These are phyloP conservation scores for Charaxes varanes DNA, from an alignment of 1,140 invertebrate species.

Conservation along the genomic window DNA sequence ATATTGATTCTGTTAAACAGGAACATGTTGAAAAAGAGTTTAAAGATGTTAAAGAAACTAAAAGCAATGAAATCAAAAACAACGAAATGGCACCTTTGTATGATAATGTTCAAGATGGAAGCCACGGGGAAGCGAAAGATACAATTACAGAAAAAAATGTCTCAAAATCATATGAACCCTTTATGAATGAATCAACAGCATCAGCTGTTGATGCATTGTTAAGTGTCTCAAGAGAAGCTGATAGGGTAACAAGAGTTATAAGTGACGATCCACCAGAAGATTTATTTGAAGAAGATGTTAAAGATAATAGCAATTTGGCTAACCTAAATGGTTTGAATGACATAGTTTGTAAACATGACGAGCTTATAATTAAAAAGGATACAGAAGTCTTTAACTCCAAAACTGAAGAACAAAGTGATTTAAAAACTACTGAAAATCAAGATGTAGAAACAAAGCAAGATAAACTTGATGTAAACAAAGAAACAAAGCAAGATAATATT, in stretches of 20 bases:
- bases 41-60: not conserved
- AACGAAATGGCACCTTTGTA: constrained; percentile 2
- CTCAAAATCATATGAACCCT: constrained; percentile 27
- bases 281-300: constrained; percentile 64
- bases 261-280: constrained; percentile 63
- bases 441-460: not conserved
- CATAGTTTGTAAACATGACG: constrained; percentile 5
- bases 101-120: not conserved
- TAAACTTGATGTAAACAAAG: not conserved
- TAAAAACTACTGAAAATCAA: not conserved
- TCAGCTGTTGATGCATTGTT: constrained; percentile 61
- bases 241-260: constrained; percentile 59
- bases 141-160: constrained; percentile 6
- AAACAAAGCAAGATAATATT: not conserved
- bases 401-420: not conserved
- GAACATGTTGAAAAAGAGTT: not conserved
- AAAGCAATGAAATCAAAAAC: constrained; percentile 2
- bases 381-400: not conserved
- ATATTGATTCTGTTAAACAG: not conserved
- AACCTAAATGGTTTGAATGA: constrained; percentile 21
- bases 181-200: constrained; percentile 60
- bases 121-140: not conserved
- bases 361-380: constrained; percentile 4
- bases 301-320: constrained; percentile 16
- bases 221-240: constrained; percentile 57